Evolutionary conservation across 2,888 invertebrate genomes (phyloP).

Genomic region (Cinara cedri): DNA sequence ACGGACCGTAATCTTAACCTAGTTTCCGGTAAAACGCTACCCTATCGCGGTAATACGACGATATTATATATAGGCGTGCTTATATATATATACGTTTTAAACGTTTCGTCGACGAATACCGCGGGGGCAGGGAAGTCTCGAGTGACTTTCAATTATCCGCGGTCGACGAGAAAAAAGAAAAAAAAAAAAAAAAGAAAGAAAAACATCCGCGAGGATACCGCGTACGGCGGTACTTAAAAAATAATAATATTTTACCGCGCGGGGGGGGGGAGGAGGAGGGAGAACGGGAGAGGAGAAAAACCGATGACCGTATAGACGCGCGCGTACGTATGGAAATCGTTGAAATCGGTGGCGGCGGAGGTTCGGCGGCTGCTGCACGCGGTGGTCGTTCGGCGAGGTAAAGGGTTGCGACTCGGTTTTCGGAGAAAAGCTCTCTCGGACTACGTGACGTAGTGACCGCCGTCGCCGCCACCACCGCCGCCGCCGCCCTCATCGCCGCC

Average conservation of each 20-base stretch:
- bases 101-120: too few species aligned
- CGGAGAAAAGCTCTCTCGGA: slow-evolving; percentile 55
- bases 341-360: slow-evolving; percentile 17
- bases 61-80: too few species aligned
- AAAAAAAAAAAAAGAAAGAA: too few species aligned
- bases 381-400: slow-evolving; percentile 8
- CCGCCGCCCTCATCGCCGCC: background rate
- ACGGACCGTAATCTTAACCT: too few species aligned
- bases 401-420: slow-evolving; percentile 57
- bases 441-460: slow-evolving; percentile 55
- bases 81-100: too few species aligned
- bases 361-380: background rate
- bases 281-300: slow-evolving; percentile 25
- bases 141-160: slow-evolving; percentile 30
- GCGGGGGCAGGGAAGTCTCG: too few species aligned
- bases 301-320: slow-evolving; percentile 6
- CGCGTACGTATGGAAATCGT: slow-evolving; percentile 51
- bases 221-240: too few species aligned
- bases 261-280: too few species aligned
- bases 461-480: background rate
- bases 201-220: too few species aligned
- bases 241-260: too few species aligned
- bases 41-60: too few species aligned
- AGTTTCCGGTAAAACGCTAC: too few species aligned
- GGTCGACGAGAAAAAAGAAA: background rate